Base-by-base conservation (phyloP, 2,113 vertebrate genomes). In the Crocuta crocuta region DNA sequence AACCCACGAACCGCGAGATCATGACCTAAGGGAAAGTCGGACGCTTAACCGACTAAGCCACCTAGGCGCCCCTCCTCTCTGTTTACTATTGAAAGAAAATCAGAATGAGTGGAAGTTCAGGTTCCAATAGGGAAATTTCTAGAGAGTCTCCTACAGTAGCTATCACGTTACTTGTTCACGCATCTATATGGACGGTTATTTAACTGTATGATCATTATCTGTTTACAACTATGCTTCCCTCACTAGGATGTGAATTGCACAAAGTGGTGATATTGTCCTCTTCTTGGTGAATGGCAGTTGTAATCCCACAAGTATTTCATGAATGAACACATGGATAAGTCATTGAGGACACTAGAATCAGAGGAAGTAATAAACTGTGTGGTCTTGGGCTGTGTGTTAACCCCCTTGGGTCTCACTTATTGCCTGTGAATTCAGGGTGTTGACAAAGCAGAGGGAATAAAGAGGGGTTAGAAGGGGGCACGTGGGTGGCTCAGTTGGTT, bases 301-400 rank as follows among this genome's bases (percentile, higher is more conserved):
- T 45, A 88, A 83, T 91, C 87, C 45, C 91, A 61, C 16, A 90
- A 82, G 35, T 73, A 83, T 71, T 97, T 71, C n/a, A 82, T 91
- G 50, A 93, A 71, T 53, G 43, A 53, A 66, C 15, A 91, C 35
- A 63, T 10, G 31, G 28, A 39, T 87, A 70, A 91, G 53, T 73
- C 70, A 90, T 68, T 28, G 50, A 96, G 58, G 50, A 81, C 39
- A n/a, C 19, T 45, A 9, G 19, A 88, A 4, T 68, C 55, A 61
- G 35, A 45, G 17, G 79, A 65, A 43, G 7, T 63, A 35, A 83
- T n/a, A 74, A 87, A 21, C 48, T 76, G 12, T 73, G 39, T 94
- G 35, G 8, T 55, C 55, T 66, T 58, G 45, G 61, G 35, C 39
- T 78, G 21, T 78, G 50, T 66, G 39, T n/a, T 83, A 17, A 71